Conservation (phyloP, 1,140 invertebrate species). For the Drosophila repletoides region DNA sequence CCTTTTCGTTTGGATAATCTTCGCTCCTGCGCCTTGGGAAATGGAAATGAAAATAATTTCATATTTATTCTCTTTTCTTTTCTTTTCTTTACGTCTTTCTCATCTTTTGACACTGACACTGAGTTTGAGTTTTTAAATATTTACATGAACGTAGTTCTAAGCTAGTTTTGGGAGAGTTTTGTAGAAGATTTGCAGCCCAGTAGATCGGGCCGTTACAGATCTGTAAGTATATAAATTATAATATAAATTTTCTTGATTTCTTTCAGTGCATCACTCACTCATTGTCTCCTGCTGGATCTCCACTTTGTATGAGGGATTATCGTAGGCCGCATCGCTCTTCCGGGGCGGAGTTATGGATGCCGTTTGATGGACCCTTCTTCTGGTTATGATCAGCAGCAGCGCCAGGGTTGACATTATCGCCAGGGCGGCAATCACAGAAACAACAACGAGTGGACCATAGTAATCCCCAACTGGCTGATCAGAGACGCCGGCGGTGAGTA, state of each 20-base stretch:
- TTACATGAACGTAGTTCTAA: slow-evolving; percentile 68
- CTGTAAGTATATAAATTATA: slow-evolving; percentile 30
- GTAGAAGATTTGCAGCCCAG: slow-evolving; percentile 40
- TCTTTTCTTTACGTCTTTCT: slow-evolving; percentile 21
- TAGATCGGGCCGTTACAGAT: slow-evolving; percentile 68
- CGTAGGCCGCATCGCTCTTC: slow-evolving; percentile 88
- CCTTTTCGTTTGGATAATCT: slow-evolving; percentile 36
- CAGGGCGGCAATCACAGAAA: slow-evolving; percentile 92
- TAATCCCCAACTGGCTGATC: slow-evolving; percentile 87
- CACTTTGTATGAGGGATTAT: slow-evolving; percentile 97
- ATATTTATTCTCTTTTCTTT: slow-evolving; percentile 17
- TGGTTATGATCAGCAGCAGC: slow-evolving; percentile 90
- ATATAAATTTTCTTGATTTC: not conserved
- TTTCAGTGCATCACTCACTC: slow-evolving; percentile 84
- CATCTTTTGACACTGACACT: slow-evolving; percentile 67
- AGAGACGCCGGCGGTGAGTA: slow-evolving; percentile 83
- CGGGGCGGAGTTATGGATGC: slow-evolving; percentile 86
- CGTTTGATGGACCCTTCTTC: slow-evolving; percentile 87
- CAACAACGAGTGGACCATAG: slow-evolving; percentile 92
- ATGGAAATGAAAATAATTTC: slow-evolving; percentile 30
- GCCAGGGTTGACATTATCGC: slow-evolving; percentile 91
- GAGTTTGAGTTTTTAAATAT: slow-evolving; percentile 69
- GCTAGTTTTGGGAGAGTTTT: slow-evolving; percentile 51
- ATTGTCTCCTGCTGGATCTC: slow-evolving; percentile 95
- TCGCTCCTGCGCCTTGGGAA: slow-evolving; percentile 50